Conservation (phyloP, 1,140 invertebrate species). For the Metopolophium dirhodum region DNA sequence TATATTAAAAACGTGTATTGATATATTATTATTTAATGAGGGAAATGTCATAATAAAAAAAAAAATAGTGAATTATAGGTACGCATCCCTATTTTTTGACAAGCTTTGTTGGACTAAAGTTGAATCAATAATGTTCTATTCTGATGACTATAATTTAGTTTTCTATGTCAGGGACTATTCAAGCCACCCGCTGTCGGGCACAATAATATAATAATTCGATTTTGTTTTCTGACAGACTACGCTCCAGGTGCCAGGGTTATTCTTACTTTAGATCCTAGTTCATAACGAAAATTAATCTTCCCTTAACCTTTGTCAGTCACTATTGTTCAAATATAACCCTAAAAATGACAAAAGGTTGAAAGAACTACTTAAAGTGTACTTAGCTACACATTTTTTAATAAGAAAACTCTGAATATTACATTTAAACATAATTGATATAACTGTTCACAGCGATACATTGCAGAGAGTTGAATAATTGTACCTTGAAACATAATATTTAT, state of each 20-base stretch:
- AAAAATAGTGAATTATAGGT: neutral
- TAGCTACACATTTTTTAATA: neutral
- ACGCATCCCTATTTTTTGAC: neutral
- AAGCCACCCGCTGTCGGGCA: neutral
- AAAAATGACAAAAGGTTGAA: neutral
- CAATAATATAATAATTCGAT: neutral
- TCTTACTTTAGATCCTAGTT: neutral
- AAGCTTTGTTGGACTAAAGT: neutral
- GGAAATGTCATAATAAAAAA: neutral
- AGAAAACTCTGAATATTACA: neutral
- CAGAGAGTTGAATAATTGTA: neutral
- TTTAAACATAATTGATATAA: neutral
- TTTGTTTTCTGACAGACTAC: slow-evolving; percentile 20
- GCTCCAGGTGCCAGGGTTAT: neutral
- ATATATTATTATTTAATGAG: neutral
- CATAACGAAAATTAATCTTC: neutral
- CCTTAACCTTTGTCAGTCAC: neutral
- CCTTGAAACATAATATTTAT: neutral
- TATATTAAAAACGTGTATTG: neutral
- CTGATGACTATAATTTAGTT: neutral
- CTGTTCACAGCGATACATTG: neutral
- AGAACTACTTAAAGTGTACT: neutral
- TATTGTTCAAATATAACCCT: slow-evolving; percentile 14
- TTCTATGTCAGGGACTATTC: neutral
- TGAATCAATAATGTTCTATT: slow-evolving; percentile 7